A percentile compares a stretch with the other conserved stretches of the same genome.
These are phyloP conservation scores for Solenopsis invicta DNA, from an alignment of 1,140 invertebrate genomes.

Conservation along the genomic window DNA sequence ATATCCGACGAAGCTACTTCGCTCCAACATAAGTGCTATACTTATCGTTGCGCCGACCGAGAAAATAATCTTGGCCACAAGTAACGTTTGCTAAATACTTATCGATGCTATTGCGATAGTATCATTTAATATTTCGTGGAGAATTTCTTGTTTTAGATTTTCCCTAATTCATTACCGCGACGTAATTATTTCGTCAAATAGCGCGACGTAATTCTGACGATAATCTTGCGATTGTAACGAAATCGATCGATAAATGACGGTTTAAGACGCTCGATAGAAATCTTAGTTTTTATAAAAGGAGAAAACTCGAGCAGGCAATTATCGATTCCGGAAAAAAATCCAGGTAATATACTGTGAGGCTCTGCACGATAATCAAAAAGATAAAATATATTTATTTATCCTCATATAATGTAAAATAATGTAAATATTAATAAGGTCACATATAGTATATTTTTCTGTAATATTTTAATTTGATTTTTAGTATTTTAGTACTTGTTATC, in stretches of 20 bases:
- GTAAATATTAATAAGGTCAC: not conserved
- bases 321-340: not conserved
- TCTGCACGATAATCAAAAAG: not conserved
- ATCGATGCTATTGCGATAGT: slow-evolving; percentile 33
- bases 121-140: not conserved
- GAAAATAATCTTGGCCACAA: slow-evolving; percentile 68
- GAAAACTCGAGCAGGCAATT: not conserved
- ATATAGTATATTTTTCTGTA: not conserved
- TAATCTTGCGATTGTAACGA: not conserved
- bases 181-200: not conserved
- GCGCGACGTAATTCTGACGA: slow-evolving; percentile 2
- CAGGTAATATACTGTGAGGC: no score
- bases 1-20: slow-evolving; percentile 18
- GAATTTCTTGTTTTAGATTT: slow-evolving; percentile 9
- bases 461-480: not conserved
- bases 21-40: slow-evolving; percentile 7
- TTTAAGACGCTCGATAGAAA: not conserved
- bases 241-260: slow-evolving; percentile 28
- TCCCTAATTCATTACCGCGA: not conserved
- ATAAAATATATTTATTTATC: not conserved
- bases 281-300: not conserved
- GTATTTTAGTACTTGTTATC: not conserved
- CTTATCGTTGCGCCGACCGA: not conserved
- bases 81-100: slow-evolving; percentile 7
- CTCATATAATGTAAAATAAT: not conserved